Base-by-base conservation (phyloP, 2,113 vertebrate genomes). In the Indicator maculatus region DNA sequence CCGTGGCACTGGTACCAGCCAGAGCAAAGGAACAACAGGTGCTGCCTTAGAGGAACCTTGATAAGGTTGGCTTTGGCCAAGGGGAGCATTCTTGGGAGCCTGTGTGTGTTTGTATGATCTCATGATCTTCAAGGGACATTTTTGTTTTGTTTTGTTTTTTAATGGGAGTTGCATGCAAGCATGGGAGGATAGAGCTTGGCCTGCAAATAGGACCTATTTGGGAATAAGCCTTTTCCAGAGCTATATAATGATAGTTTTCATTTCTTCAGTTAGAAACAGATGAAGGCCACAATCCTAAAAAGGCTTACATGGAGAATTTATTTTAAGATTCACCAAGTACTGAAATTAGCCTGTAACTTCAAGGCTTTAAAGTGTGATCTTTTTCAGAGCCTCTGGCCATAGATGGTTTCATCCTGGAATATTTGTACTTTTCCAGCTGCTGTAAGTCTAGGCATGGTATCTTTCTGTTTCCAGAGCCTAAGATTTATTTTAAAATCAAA, bases 221-320 rank as follows among this genome's bases (percentile, higher is more conserved):
- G 85, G 83, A 95, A 93, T 90, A 91, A 90, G 36, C 44, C 72
- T 88, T 93, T 93, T 93, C 67, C 76, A 94, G 79, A 75, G 55
- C 63, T 81, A 3, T 85, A 2, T 93, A 95, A 93, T 95, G 79
- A 96, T 81, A 90, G 88, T 73, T 92, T 94, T 91, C 39, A 66
- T 94, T 93, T 90, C 93, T 97, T 91, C 88, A 90, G 65, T 88
- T 93, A 88, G 82, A 94, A 91, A 39, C 44, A 78, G 77, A n/a
- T n/a, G 64, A 95, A 56, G 56, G 38, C 82, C 52, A 33, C 69
- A 47, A 20, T 85, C 60, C 84, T 88, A 74, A 94, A 93, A 91
- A 93, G 53, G 58, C 58, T 93, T 10, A 0, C 31, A 8, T 36
- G 20, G 27, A 89, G 39, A 33, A 21, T 93, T 96, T 93, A 91